Evolutionary conservation across 2,113 vertebrate species (phyloP).

Genomic region (Melanerpes aurifrons): DNA sequence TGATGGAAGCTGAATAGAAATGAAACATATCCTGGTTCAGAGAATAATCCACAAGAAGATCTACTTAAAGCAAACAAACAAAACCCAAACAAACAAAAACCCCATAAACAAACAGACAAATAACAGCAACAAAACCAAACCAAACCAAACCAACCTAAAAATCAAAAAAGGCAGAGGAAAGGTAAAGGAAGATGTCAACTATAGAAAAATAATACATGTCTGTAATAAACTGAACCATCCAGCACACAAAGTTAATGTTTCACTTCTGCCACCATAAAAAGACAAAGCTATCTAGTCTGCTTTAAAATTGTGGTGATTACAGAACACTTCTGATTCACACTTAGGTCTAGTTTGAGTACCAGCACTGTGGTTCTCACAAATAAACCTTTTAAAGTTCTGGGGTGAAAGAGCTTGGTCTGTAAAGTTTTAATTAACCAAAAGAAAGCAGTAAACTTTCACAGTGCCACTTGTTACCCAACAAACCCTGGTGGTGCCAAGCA

Average conservation of each 20-base stretch:
- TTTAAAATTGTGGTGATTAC: slow-evolving; percentile 37
- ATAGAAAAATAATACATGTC: background rate
- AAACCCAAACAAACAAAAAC: too few species aligned
- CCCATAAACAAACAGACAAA: too few species aligned
- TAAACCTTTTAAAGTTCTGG: background rate
- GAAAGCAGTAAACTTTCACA: background rate
- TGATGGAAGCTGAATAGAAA: background rate
- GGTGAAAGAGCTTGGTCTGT: slow-evolving; percentile 20
- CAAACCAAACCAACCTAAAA: too few species aligned
- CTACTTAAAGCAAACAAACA: background rate
- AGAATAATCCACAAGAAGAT: background rate
- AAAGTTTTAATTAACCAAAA: slow-evolving; percentile 8
- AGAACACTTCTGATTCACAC: background rate
- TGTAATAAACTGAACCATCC: slow-evolving; percentile 45
- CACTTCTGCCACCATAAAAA: slow-evolving; percentile 42
- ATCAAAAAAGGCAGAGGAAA: background rate
- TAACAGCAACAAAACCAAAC: too few species aligned
- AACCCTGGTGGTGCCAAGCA: background rate
- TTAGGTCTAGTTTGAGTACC: background rate
- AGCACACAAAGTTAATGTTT: slow-evolving; percentile 48
- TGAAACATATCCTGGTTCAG: background rate
- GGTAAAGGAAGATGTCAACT: background rate
- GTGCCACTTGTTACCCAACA: background rate
- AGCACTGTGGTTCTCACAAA: background rate
- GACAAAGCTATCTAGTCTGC: slow-evolving; percentile 12